Conservation (phyloP, 2,797 vertebrate genomes). For the Enteromius radiatus region DNA sequence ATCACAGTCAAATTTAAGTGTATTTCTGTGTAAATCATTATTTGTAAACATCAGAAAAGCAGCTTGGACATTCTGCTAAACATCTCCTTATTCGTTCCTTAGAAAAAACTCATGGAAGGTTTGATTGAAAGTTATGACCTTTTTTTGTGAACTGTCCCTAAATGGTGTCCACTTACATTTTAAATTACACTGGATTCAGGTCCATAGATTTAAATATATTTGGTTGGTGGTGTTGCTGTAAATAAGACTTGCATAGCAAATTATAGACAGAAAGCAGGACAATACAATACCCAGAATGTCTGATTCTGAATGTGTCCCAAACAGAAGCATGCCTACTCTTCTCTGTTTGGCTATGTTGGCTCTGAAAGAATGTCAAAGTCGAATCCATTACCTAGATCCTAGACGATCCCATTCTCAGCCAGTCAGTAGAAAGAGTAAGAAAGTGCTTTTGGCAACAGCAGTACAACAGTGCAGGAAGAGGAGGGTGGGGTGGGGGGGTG, state of each 20-base stretch:
- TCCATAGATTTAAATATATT: not conserved
- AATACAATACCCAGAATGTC: not conserved
- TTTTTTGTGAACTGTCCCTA: not conserved
- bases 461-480: conserved; percentile 39
- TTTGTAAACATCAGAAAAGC: not conserved
- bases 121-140: not conserved
- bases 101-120: not conserved
- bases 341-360: conserved; percentile 16
- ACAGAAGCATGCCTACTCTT: conserved; percentile 19
- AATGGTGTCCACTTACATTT: no score
- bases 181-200: not conserved
- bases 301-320: not conserved
- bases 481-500: conserved; percentile 14
- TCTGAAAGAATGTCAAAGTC: conserved; percentile 33
- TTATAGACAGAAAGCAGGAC: not conserved
- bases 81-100: not conserved
- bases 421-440: conserved; percentile 26
- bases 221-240: not conserved
- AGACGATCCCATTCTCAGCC: conserved; percentile 29
- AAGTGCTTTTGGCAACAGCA: conserved; percentile 46
- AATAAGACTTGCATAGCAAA: not conserved
- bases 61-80: conserved; percentile 7
- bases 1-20: not conserved
- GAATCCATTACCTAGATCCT: conserved; percentile 39
- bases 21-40: not conserved